Percentiles rank a stretch among this genome's conserved stretches.
Evolutionary conservation across 2,888 invertebrate species (phyloP).

Genomic region (Dasysyrphus tricinctus): DNA sequence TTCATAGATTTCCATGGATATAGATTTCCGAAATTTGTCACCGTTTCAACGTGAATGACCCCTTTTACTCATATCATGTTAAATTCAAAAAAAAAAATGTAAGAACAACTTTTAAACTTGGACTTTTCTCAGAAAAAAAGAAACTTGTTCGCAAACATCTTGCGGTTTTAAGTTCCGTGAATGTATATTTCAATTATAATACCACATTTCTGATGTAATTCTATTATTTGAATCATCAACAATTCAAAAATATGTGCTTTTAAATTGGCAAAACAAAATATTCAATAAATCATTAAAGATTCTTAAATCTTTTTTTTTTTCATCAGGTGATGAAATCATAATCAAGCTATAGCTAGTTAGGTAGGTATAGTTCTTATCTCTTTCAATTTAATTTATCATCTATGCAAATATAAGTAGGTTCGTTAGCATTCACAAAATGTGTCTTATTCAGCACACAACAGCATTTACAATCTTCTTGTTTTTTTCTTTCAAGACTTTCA

Average conservation of each 20-base stretch:
- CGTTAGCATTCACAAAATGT: slow-evolving; percentile 35
- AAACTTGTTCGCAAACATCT: neutral
- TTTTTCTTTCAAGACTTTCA: slow-evolving; percentile 4
- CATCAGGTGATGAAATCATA: slow-evolving; percentile 63
- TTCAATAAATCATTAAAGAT: slow-evolving; percentile 36
- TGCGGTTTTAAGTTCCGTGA: neutral
- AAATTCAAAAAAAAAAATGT: neutral
- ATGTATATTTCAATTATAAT: slow-evolving; percentile 17
- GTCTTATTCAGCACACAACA: neutral
- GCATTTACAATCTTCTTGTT: slow-evolving; percentile 22
- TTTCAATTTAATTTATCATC: slow-evolving; percentile 26
- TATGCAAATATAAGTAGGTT: slow-evolving; percentile 29
- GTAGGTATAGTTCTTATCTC: neutral
- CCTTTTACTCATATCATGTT: no score
- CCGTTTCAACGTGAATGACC: no score
- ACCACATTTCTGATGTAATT: neutral
- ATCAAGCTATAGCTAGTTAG: neutral
- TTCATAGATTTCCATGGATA: no score
- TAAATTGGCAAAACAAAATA: slow-evolving; percentile 20
- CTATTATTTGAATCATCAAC: slow-evolving; percentile 32
- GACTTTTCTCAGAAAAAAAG: neutral
- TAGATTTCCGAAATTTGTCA: no score
- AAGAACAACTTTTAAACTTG: neutral
- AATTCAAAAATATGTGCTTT: neutral
- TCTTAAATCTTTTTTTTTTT: slow-evolving; percentile 15